Evolutionary conservation across 2,888 invertebrate species (phyloP), one percentile per base, ranked within the genome.

Genomic region (Clistopyga incitator): DNA sequence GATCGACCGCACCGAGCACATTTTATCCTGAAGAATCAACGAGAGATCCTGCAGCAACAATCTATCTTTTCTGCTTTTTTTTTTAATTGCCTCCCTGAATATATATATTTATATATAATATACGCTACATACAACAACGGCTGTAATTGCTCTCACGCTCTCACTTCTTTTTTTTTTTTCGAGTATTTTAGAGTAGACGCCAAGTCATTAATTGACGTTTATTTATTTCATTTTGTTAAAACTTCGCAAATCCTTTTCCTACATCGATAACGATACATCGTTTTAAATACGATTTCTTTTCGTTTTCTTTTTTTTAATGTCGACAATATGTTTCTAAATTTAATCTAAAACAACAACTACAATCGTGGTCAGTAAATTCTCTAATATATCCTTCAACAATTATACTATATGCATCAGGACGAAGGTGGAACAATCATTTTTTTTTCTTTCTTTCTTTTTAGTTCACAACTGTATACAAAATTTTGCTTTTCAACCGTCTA

Each of bases 331-430:
- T 45, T 64, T 70, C 68, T 78, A 78, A 78, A 56, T 45, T 34
- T 45, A 15, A 52, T 64, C 84, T 84, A 82, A 82, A 82, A 82
- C 82, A 84, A 82, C 77, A 54, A 47, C 83, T 83, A 81, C 70
- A 52, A 65, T 79, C 76, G 72, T 77, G 59, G 78, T 75, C 78
- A 20, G 61, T 74, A 72, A 77, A 79, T 8, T 75, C 56, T 81
- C 77, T 72, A 61, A 38, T 64, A 50, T 81, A 68, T 64, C 72
- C 71, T 61, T 59, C 78, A 71, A 78, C 78, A 76, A 78, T 78
- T 78, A 71, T 59, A 38, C 8, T 70, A 61, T 61, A 74, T 47
- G 47, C 47, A 74, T 61, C 72, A 45, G 47, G 47, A 61, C 61
- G 42, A 59, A 61, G 59, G 47, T 42, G 59, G 61, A 72, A 74